Conservation (phyloP, 2,113 vertebrate species). For the Eretmodus cyanostictus region DNA sequence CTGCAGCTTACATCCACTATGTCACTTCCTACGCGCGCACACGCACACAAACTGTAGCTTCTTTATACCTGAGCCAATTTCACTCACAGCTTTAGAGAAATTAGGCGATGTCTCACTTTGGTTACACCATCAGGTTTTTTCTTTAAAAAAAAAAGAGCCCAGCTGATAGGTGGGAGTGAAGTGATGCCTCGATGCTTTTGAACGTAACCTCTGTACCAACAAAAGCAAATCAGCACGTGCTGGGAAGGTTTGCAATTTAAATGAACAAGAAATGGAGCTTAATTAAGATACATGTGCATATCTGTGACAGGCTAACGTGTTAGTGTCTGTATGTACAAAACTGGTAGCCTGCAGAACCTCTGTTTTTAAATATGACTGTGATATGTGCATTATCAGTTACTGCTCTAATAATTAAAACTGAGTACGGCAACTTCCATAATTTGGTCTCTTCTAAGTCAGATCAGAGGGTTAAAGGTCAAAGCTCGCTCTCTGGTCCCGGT, state of each 20-base stretch:
- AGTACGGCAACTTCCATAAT: background rate
- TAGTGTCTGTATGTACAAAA: background rate
- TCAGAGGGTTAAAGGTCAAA: background rate
- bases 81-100: slow-evolving; percentile 46
- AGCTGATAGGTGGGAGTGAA: slow-evolving; percentile 26
- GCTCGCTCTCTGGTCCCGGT: slow-evolving; percentile 46
- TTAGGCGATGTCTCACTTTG: slow-evolving; percentile 16
- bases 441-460: background rate
- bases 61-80: slow-evolving; percentile 43
- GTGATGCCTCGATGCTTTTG: background rate
- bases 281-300: background rate
- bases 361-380: background rate
- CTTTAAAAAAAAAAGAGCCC: background rate
- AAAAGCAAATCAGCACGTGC: background rate
- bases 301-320: background rate
- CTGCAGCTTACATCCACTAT: slow-evolving; percentile 42
- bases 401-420: background rate
- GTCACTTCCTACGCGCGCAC: background rate
- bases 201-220: slow-evolving; percentile 7
- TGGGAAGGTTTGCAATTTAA: background rate
- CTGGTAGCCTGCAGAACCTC: background rate
- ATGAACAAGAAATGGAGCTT: background rate
- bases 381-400: fast-evolving
- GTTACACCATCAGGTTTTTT: slow-evolving; percentile 3
- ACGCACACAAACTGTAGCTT: background rate